A percentile compares a stretch with the other conserved stretches of the same genome.
Conservation (phyloP, 2,113 vertebrate genomes). For the Nannobrachium achirus region DNA sequence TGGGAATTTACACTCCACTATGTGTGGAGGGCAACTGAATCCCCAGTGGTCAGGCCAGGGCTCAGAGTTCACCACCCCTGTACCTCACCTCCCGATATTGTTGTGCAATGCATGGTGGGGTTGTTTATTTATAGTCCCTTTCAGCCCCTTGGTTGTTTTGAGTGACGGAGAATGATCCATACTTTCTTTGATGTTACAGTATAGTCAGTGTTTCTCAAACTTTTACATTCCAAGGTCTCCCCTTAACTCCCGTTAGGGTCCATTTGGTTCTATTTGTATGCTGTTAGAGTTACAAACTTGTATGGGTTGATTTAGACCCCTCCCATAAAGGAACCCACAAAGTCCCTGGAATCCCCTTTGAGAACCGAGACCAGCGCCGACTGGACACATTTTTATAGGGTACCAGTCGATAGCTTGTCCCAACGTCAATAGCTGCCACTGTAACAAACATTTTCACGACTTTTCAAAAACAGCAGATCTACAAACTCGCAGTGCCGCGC, state of each 20-base stretch:
- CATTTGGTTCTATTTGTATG: too few relatives aligned
- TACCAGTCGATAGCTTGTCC: slow-evolving; percentile 11
- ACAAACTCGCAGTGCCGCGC: slow-evolving; percentile 28
- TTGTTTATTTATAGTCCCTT: slow-evolving; percentile 43
- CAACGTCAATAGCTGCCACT: background rate
- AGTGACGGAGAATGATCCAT: slow-evolving; percentile 7
- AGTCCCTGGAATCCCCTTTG: too few relatives aligned
- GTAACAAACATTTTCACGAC: background rate
- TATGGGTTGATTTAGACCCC: too few relatives aligned
- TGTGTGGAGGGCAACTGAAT: slow-evolving; percentile 45
- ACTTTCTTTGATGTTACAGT: background rate
- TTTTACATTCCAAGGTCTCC: too few relatives aligned
- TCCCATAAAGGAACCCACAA: too few relatives aligned
- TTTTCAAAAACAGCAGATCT: too few relatives aligned
- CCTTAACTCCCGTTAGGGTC: too few relatives aligned
- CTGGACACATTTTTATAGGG: background rate
- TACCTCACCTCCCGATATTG: slow-evolving; percentile 42
- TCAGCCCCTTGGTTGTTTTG: slow-evolving; percentile 10
- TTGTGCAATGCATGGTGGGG: slow-evolving; percentile 42
- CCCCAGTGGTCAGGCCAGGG: slow-evolving; percentile 18
- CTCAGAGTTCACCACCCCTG: slow-evolving; percentile 36
- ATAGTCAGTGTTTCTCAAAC: too few relatives aligned
- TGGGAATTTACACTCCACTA: slow-evolving; percentile 60
- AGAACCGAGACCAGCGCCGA: slow-evolving; percentile 2
- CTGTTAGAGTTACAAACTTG: too few relatives aligned